Percentiles rank a stretch among this genome's conserved stretches.
Evolutionary conservation across 2,888 invertebrate species (phyloP).

Genomic region (Heliothis peltigera): DNA sequence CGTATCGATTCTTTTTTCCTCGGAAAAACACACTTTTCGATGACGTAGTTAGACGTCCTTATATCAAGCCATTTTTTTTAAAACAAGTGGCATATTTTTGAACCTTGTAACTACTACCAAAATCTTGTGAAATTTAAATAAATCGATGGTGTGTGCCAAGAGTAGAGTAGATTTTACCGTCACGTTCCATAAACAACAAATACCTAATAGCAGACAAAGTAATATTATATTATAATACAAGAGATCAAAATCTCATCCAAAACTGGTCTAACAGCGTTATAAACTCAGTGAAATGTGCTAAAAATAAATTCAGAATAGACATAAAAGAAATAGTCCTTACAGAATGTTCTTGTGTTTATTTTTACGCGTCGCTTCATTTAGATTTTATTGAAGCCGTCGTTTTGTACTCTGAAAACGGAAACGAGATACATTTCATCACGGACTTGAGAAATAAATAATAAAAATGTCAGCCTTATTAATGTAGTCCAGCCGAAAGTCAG

Average conservation of each 20-base stretch:
- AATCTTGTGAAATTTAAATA: background rate
- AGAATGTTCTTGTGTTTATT: slow-evolving; percentile 38
- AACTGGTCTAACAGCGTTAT: slow-evolving; percentile 4
- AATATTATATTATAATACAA: background rate
- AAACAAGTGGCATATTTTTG: no score
- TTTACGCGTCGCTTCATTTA: slow-evolving; percentile 40
- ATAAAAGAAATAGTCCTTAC: slow-evolving; percentile 37
- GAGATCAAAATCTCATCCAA: background rate
- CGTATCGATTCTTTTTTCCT: background rate
- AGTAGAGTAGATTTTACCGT: background rate
- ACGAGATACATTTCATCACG: slow-evolving; percentile 31
- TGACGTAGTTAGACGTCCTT: no score
- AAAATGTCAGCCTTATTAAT: slow-evolving; percentile 22
- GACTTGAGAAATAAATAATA: slow-evolving; percentile 23
- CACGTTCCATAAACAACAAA: background rate
- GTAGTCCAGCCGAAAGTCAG: slow-evolving; percentile 38
- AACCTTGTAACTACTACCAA: no score
- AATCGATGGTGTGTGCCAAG: background rate
- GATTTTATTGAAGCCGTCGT: slow-evolving; percentile 43
- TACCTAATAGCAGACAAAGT: background rate
- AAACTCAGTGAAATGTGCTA: slow-evolving; percentile 21
- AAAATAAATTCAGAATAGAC: slow-evolving; percentile 34
- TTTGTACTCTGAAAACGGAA: slow-evolving; percentile 27
- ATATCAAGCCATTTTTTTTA: no score
- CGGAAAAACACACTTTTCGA: no score